A percentile compares a stretch with the other conserved stretches of the same genome.
Conservation (phyloP, 2,888 invertebrate species). For the Lacanobia oleracea region DNA sequence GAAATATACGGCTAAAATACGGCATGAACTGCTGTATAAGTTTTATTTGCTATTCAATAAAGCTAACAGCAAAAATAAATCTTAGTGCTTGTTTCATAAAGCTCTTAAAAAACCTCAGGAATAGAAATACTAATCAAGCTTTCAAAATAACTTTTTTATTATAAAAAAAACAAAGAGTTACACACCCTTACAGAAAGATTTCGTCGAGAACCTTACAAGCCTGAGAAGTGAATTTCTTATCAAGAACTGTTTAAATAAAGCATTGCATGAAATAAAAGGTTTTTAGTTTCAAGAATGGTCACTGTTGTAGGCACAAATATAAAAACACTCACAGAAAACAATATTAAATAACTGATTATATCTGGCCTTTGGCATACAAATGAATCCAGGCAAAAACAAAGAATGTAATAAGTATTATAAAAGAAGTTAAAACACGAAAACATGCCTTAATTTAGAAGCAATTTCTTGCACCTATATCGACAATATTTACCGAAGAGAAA, state of each 20-base stretch:
- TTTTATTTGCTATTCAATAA: background rate
- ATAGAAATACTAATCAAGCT: background rate
- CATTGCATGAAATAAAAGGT: too few relatives aligned
- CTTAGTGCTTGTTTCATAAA: background rate
- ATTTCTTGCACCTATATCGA: background rate
- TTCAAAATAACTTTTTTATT: background rate
- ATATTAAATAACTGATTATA: too few relatives aligned
- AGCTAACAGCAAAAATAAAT: background rate
- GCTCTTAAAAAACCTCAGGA: background rate
- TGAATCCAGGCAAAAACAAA: too few relatives aligned
- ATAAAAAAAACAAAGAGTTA: background rate
- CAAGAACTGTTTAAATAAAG: background rate
- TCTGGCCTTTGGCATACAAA: too few relatives aligned
- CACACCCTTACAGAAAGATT: background rate
- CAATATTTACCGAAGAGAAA: background rate
- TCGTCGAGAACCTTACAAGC: background rate
- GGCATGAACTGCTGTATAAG: background rate
- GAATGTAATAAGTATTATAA: too few relatives aligned
- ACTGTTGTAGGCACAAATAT: too few relatives aligned
- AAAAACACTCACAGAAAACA: too few relatives aligned
- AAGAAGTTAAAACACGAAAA: too few relatives aligned
- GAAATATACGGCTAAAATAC: background rate
- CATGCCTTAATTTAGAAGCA: background rate
- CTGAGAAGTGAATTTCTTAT: background rate
- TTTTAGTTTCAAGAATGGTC: too few relatives aligned